Evolutionary conservation across 2,113 vertebrate species (phyloP).

Genomic region (Acrocephalus kingi): DNA sequence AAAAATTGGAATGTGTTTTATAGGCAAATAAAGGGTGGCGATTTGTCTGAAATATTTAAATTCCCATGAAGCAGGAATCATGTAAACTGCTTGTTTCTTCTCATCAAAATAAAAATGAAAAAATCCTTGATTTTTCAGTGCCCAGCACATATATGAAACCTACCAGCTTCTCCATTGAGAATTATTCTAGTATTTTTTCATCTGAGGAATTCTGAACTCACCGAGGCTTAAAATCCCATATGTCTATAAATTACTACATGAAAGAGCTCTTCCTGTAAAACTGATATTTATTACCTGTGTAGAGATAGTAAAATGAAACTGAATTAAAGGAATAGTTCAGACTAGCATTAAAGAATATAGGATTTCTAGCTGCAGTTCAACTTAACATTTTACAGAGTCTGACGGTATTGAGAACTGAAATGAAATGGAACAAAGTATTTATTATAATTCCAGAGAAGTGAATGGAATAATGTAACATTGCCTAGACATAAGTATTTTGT

Average conservation of each 20-base stretch:
- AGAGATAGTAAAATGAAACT: neutral
- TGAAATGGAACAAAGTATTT: neutral
- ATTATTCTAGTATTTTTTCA: neutral
- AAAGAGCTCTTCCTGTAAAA: neutral
- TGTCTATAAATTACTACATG: neutral
- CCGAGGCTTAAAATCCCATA: neutral
- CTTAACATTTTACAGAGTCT: neutral
- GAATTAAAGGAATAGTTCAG: neutral
- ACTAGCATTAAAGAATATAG: neutral
- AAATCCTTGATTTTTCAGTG: neutral
- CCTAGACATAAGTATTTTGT: neutral
- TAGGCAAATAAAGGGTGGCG: neutral
- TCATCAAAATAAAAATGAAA: neutral
- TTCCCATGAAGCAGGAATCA: neutral
- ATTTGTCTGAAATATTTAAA: neutral
- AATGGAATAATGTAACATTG: neutral
- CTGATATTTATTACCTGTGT: neutral
- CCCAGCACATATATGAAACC: neutral
- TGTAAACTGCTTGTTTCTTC: neutral
- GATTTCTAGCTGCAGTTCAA: constrained; percentile 1
- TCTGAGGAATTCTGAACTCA: neutral
- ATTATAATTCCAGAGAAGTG: neutral
- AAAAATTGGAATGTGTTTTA: neutral
- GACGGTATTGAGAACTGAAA: neutral
- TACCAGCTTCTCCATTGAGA: neutral